Base-by-base conservation (phyloP, 2,797 vertebrate species). In the Etheostoma nigrum region DNA sequence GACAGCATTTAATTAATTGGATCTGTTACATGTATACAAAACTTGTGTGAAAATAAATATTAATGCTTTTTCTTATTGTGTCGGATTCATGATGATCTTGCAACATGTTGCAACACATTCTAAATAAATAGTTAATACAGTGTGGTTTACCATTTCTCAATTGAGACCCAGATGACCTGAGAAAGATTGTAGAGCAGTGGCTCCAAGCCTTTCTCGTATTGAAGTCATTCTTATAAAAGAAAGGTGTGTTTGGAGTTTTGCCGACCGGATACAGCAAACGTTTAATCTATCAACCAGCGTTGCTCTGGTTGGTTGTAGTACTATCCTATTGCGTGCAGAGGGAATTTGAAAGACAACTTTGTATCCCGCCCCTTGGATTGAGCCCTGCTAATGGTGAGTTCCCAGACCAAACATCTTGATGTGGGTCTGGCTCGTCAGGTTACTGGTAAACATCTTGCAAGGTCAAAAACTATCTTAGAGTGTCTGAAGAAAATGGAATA, bases 41-140 rank as follows among this genome's bases (percentile, higher is more conserved):
- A 59, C 10, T 23, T 73, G 52, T 54, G 36, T 79, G 74, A 80
- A 79, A 87, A 82, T 68, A 76, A 86, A 88, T 49, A 67, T 62
- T 40, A 42, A 53, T 68, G 77, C 6, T 54, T 82, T 74, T 75
- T 67, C 54, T 74, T 67, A 60, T 81, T 74, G 58, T 47, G 63
- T 77, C 52, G 78, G 67, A 82, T 76, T 81, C 25, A 23, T 82
- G 74, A 71, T 79, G 75, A 80, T 83, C 14, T 8, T 64, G 65
- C 33, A 74, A 74, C 54, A 58, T 78, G 52, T 70, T 81, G 69
- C 76, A 83, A 80, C 57, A 73, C 51, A 55, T 57, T 79, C 63
- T n/a, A 52, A 49, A 71, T 79, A 18, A 86, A 74, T 9, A 48
- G 79, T 72, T 67, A 53, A 84, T 67, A 42, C 19, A 19, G 33